Base-by-base conservation (phyloP, 2,113 vertebrate genomes). In the Zosterops pallidus region DNA sequence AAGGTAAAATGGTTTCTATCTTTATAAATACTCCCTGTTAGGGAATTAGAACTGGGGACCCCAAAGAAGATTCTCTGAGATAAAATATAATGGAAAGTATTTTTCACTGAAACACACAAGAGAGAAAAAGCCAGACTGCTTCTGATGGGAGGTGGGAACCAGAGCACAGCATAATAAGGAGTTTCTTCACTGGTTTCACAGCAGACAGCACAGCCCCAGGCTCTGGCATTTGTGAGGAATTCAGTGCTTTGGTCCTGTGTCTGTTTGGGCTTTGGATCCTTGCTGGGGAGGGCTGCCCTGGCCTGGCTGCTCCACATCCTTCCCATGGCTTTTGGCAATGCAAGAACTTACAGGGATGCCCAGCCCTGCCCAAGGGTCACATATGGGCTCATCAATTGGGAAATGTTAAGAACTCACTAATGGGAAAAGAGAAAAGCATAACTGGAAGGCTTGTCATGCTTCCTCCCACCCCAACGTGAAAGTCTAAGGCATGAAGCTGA, bases 311-410 rank as follows among this genome's bases (percentile, higher is more conserved):
- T 29, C 49, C 14, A 0, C 33, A 10, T 63, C 52, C 79, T 15
- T 56, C 46, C 65, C 62, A 14, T 0, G 1, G 53, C 74, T 29
- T 69, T 16, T 2, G 24, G 64, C 50, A 28, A 7, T 3, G 53
- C 63, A 18, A 5, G 57, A 57, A 14, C 16, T 41, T 0, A 2
- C 0, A 26, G 68, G 29, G 42, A 21, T 50, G 33, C 8, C 62
- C 83, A 71, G 1, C 56, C 79, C 83, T 79, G 62, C 44, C 31
- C 6, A 6, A 44, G 46, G 44, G 59, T 19, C 76, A 52, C 55
- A 31, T 0, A 12, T 4, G 31, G 53, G 35, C 24, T 78, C 85
- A 12, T 12, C 69, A 41, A 46, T 3, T 37, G 29, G 42, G 25
- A 89, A 63, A 71, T 2, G 1, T 5, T 12, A 11, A 52, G 18